A percentile compares a stretch with the other conserved stretches of the same genome.
Evolutionary conservation across 2,797 vertebrate species (phyloP).

Genomic region (Antennarius maculatus): DNA sequence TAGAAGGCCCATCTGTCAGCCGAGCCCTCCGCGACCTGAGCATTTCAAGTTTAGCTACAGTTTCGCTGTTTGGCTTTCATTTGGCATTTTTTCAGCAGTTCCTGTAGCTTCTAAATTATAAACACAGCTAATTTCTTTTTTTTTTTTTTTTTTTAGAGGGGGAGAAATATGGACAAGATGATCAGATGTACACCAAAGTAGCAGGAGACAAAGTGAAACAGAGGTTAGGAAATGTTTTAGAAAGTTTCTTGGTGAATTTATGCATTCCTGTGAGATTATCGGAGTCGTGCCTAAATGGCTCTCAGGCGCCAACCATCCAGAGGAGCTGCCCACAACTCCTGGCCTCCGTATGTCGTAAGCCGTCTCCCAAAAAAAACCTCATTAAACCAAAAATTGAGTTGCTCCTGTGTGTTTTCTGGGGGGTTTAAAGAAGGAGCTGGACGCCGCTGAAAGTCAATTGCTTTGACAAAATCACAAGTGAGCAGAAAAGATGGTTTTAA

Average conservation of each 20-base stretch:
- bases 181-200: constrained; percentile 7
- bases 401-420: constrained; percentile 47
- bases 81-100: constrained; percentile 45
- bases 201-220: constrained; percentile 47
- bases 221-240: constrained; percentile 42
- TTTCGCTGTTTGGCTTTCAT: constrained; percentile 53
- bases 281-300: constrained; percentile 44
- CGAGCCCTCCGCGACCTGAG: constrained; percentile 61
- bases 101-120: constrained; percentile 44
- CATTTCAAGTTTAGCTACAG: constrained; percentile 68
- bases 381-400: constrained; percentile 63
- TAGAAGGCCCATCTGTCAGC: constrained; percentile 82
- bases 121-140: not conserved
- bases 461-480: constrained; percentile 60
- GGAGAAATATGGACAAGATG: constrained; percentile 1
- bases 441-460: constrained; percentile 65
- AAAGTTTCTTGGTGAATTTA: constrained; percentile 39
- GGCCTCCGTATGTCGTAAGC: constrained; percentile 48
- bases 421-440: constrained; percentile 60
- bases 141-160: not conserved
- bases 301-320: constrained; percentile 22
- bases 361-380: constrained; percentile 52
- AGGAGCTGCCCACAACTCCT: constrained; percentile 32
- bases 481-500: constrained; percentile 56
- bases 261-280: constrained; percentile 42